phyloP scores from a whole-genome alignment of 2,797 vertebrate species.

The Crocidura indochinensis region DNA sequence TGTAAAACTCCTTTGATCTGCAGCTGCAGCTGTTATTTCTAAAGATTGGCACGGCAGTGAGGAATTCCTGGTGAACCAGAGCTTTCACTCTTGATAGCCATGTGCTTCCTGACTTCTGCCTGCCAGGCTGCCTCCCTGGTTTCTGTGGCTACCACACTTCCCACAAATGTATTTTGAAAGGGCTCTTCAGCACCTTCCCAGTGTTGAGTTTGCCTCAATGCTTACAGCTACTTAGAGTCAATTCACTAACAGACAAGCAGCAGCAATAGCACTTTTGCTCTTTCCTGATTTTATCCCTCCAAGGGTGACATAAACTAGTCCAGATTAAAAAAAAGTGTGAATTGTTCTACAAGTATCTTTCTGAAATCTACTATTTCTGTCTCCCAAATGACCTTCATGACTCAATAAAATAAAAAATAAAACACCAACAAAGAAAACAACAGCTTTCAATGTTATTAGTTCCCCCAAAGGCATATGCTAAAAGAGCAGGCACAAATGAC shows the following conservation, averaged over 20 bases:
- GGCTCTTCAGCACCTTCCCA: not conserved
- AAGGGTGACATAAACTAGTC: not conserved
- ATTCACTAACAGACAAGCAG: not conserved
- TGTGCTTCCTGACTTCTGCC: constrained; percentile 29
- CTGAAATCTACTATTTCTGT: constrained; percentile 55
- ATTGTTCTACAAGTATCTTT: constrained; percentile 58
- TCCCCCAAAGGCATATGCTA: not conserved
- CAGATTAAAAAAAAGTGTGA: constrained; percentile 33
- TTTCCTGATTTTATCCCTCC: not conserved
- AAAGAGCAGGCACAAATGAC: constrained; percentile 53
- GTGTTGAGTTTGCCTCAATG: rapidly evolving
- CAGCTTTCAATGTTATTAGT: constrained; percentile 56
- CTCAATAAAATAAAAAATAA: not conserved
- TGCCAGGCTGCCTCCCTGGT: not conserved
- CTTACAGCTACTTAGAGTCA: not conserved
- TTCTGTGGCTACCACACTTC: constrained; percentile 20
- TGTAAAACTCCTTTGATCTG: constrained; percentile 61
- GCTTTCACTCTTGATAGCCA: constrained; percentile 18
- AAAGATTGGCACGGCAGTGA: constrained; percentile 48
- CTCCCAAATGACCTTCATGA: constrained; percentile 36
- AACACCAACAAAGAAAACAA: constrained; percentile 51
- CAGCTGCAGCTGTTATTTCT: constrained; percentile 65
- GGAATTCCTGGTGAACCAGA: constrained; percentile 63
- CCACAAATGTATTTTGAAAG: not conserved
- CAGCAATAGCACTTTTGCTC: not conserved